These are phyloP conservation scores for Clarias batrachus DNA, from an alignment of 2,113 vertebrate species.

Conservation along the genomic window DNA sequence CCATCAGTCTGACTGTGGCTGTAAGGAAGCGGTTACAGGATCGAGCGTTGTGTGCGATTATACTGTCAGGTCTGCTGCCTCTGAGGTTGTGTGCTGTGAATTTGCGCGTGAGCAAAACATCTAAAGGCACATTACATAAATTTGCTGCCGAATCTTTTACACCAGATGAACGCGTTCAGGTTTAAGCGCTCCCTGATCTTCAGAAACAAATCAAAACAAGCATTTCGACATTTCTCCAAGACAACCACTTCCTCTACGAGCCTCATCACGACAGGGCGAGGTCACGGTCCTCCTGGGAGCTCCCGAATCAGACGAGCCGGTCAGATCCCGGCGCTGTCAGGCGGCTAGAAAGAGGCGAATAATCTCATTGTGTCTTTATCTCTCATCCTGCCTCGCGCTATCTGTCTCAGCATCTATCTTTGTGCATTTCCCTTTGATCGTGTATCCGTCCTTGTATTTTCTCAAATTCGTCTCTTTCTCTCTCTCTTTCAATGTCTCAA, in stretches of 20 bases:
- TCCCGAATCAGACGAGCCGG: neutral
- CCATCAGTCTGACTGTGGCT: no score
- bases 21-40: no score
- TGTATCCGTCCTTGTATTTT: neutral
- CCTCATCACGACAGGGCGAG: neutral
- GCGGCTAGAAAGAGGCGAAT: neutral
- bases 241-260: neutral
- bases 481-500: neutral
- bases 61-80: no score
- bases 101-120: no score
- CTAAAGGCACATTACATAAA: neutral
- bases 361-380: slow-evolving; percentile 9
- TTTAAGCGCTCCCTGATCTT: neutral
- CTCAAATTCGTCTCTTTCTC: slow-evolving; percentile 22
- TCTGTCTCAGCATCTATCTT: neutral
- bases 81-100: no score
- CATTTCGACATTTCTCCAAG: neutral
- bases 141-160: neutral
- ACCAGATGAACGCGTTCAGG: neutral
- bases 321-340: neutral
- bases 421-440: neutral
- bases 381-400: neutral
- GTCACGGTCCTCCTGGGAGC: neutral
- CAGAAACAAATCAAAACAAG: neutral
- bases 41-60: no score